Evolutionary conservation across 1,140 invertebrate genomes (phyloP).

Genomic region (Hetaerina americana): DNA sequence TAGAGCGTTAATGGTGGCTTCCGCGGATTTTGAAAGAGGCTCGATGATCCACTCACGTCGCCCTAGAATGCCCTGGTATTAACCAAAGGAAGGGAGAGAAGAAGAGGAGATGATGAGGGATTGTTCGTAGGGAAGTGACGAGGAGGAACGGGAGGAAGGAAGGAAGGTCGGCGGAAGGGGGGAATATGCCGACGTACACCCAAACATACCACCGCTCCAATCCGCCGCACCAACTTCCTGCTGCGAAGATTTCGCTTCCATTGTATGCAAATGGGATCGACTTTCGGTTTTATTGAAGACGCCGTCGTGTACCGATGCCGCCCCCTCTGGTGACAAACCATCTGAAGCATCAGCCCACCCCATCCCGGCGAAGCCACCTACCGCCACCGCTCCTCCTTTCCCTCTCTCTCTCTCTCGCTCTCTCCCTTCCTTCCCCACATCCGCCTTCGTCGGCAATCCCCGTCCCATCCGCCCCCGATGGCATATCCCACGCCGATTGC

Average conservation of each 20-base stretch:
- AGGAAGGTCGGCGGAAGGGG: too few species aligned
- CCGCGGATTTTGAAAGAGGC: too few species aligned
- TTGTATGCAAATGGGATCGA: not conserved
- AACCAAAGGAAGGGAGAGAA: too few species aligned
- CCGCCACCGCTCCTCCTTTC: not conserved
- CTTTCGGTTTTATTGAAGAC: not conserved
- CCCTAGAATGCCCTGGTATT: too few species aligned
- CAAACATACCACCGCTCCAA: not conserved
- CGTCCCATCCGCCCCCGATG: not conserved
- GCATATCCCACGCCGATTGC: not conserved
- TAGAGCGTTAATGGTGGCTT: too few species aligned
- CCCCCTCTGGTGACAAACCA: not conserved
- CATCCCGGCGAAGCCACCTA: too few species aligned
- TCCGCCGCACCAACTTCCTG: not conserved
- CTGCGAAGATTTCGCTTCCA: not conserved
- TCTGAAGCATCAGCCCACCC: not conserved
- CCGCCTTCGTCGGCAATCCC: not conserved
- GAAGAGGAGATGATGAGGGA: too few species aligned
- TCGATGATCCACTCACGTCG: too few species aligned
- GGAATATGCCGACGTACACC: too few species aligned
- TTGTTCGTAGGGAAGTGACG: too few species aligned
- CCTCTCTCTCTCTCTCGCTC: not conserved
- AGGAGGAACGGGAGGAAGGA: too few species aligned
- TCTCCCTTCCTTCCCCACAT: not conserved
- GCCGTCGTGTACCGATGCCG: not conserved